A percentile compares a stretch with the other conserved stretches of the same genome.
Conservation (phyloP, 2,797 vertebrate species). For the Peromyscus melanophrys region DNA sequence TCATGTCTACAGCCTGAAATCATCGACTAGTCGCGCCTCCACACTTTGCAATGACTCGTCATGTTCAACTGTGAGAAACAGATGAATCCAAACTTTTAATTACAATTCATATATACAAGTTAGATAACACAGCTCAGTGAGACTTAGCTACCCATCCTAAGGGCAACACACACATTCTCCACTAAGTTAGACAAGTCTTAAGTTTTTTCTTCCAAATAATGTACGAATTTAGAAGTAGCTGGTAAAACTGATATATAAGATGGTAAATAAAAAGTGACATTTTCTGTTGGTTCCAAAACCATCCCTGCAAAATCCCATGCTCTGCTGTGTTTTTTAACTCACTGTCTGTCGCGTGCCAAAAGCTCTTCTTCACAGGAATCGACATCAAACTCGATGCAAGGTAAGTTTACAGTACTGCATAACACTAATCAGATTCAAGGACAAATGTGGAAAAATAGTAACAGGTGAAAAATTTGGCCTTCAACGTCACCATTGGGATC, state of each 20-base stretch:
- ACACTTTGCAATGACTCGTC: slow-evolving; percentile 74
- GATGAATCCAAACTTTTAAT: slow-evolving; percentile 89
- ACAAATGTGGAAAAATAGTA: slow-evolving; percentile 87
- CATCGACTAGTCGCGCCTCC: slow-evolving; percentile 86
- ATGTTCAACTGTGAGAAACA: slow-evolving; percentile 87
- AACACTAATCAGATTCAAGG: slow-evolving; percentile 88
- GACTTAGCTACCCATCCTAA: slow-evolving; percentile 89
- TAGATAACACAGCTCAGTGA: slow-evolving; percentile 89
- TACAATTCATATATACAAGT: slow-evolving; percentile 90
- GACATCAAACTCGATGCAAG: slow-evolving; percentile 87
- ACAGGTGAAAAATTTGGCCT: slow-evolving; percentile 88
- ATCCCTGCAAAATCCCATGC: slow-evolving; percentile 79
- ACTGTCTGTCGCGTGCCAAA: slow-evolving; percentile 87
- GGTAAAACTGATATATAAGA: slow-evolving; percentile 87
- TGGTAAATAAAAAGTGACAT: slow-evolving; percentile 88
- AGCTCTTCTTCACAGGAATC: slow-evolving; percentile 89
- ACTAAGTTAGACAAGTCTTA: slow-evolving; percentile 89
- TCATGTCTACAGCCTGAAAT: slow-evolving; percentile 86
- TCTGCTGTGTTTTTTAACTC: slow-evolving; percentile 88
- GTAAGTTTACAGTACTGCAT: slow-evolving; percentile 87
- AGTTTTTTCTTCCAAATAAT: slow-evolving; percentile 88
- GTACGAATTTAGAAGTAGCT: slow-evolving; percentile 88
- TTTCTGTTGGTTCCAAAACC: slow-evolving; percentile 87
- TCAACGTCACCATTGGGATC: slow-evolving; percentile 82
- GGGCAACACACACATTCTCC: slow-evolving; percentile 88